phyloP scores from a whole-genome alignment of 2,888 invertebrate genomes.

The Blera fallax region DNA sequence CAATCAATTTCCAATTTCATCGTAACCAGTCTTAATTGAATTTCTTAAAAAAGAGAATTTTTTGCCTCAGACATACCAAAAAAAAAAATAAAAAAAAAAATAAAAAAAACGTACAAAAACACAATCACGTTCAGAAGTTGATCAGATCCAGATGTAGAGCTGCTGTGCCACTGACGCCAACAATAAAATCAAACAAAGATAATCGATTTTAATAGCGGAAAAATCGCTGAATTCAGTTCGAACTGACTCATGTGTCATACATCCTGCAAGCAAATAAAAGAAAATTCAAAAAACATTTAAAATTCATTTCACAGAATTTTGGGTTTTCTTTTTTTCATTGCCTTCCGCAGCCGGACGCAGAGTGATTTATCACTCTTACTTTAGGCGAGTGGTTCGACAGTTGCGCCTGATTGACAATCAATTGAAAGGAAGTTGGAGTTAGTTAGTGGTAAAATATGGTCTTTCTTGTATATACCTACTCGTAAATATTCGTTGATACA shows the following conservation, averaged over 20 bases:
- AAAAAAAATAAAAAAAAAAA: conserved; percentile 11
- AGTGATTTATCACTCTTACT: conserved; percentile 51
- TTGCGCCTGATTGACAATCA: conserved; percentile 49
- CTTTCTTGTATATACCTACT: background rate
- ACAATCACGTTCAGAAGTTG: conserved; percentile 26
- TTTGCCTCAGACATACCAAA: conserved; percentile 9
- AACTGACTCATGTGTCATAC: conserved; percentile 10
- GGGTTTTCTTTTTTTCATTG: background rate
- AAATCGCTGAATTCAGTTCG: conserved; percentile 8
- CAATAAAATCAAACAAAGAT: conserved; percentile 50
- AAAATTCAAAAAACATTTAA: conserved; percentile 18
- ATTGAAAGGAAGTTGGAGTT: background rate
- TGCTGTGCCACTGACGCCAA: conserved; percentile 2
- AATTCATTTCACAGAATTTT: conserved; percentile 36
- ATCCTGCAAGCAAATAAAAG: background rate
- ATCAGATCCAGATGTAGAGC: conserved; percentile 37
- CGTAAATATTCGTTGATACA: no score
- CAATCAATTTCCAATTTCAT: conserved; percentile 56
- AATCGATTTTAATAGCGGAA: conserved; percentile 46
- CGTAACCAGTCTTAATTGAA: conserved; percentile 40
- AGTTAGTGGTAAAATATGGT: background rate
- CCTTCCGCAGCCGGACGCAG: background rate
- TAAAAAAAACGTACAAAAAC: background rate
- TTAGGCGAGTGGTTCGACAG: conserved; percentile 5
- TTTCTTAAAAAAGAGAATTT: conserved; percentile 27